phyloP scores from a whole-genome alignment of 2,888 invertebrate genomes.

The Latrodectus hesperus region DNA sequence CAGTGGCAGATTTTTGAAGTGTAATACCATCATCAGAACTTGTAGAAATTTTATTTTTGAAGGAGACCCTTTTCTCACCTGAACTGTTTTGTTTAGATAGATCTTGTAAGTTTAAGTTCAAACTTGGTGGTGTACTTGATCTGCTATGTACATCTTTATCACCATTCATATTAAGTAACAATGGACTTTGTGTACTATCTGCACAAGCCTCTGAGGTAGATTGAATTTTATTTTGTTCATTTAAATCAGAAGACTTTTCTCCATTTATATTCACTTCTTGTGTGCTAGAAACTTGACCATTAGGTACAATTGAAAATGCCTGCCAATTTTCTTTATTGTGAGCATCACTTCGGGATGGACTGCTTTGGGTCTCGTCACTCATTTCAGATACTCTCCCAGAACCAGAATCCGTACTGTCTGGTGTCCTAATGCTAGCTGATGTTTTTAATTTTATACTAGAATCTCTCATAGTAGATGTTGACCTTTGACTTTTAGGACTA shows the following conservation, averaged over 20 bases:
- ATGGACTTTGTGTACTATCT: background rate
- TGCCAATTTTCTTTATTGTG: slow-evolving; percentile 60
- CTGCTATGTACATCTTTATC: slow-evolving; percentile 47
- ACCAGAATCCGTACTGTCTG: slow-evolving; percentile 64
- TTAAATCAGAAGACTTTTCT: background rate
- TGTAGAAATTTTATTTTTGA: slow-evolving; percentile 48
- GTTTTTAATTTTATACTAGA: slow-evolving; percentile 28
- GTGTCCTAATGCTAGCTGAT: slow-evolving; percentile 38
- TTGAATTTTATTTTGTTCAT: slow-evolving; percentile 1
- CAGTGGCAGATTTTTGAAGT: slow-evolving; percentile 5
- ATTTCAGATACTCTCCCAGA: slow-evolving; percentile 61
- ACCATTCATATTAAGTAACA: slow-evolving; percentile 27
- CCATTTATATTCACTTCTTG: slow-evolving; percentile 39
- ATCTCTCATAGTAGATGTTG: slow-evolving; percentile 32
- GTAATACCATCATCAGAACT: slow-evolving; percentile 43
- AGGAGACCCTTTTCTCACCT: slow-evolving; percentile 60
- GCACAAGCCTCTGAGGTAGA: background rate
- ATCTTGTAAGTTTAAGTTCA: slow-evolving; percentile 57
- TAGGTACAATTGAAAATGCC: slow-evolving; percentile 27
- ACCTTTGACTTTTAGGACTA: slow-evolving; percentile 57
- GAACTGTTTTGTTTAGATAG: slow-evolving; percentile 47
- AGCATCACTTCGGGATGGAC: slow-evolving; percentile 54
- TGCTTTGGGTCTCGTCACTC: slow-evolving; percentile 66
- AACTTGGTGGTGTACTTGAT: slow-evolving; percentile 39
- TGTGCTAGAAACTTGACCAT: slow-evolving; percentile 27